A percentile compares a stretch with the other conserved stretches of the same genome.
These are phyloP conservation scores for Dicranocentrus wangi DNA, from an alignment of 2,888 invertebrate species.

Conservation along the genomic window DNA sequence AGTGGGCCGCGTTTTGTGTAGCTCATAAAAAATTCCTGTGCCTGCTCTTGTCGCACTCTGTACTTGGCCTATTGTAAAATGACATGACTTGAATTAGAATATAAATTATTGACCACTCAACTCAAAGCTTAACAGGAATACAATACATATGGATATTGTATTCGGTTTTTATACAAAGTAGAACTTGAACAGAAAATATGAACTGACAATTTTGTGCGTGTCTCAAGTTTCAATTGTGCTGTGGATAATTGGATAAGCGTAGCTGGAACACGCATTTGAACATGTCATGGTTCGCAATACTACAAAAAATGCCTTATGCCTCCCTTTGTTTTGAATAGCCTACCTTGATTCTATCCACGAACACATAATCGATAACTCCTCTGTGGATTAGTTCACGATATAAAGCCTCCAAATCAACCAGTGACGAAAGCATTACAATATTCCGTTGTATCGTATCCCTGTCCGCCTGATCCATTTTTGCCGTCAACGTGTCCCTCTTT, in stretches of 20 bases:
- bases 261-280: no score
- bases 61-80: conserved; percentile 9
- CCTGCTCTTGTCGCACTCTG: conserved; percentile 55
- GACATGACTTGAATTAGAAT: not conserved
- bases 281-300: no score
- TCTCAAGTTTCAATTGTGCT: no score
- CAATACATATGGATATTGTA: no score
- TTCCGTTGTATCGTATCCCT: conserved; percentile 66
- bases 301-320: no score
- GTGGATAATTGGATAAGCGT: no score
- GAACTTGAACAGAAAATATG: no score
- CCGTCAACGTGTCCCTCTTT: not conserved
- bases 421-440: conserved; percentile 51
- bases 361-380: conserved; percentile 62
- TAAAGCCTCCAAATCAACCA: conserved; percentile 57
- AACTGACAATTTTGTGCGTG: no score
- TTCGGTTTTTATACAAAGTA: no score
- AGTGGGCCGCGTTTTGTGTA: conserved; percentile 68
- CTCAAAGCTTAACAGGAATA: no score
- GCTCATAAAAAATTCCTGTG: conserved; percentile 68
- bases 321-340: no score
- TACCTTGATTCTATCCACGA: conserved; percentile 64
- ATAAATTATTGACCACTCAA: no score
- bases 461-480: conserved; percentile 64
- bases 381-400: conserved; percentile 56